phyloP scores from a whole-genome alignment of 1,140 invertebrate species.

The Drosophila sturtevanti region DNA sequence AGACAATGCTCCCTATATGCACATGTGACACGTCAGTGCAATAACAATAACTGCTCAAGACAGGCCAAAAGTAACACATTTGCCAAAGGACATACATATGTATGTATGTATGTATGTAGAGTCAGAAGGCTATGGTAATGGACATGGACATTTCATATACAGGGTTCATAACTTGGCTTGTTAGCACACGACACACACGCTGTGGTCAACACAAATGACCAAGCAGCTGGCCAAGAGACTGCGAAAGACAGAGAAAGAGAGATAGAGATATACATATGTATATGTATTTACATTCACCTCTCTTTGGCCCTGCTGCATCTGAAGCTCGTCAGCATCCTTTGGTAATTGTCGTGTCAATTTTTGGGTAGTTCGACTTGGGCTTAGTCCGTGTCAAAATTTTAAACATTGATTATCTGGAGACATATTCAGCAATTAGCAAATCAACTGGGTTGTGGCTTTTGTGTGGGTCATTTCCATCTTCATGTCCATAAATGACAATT shows the following conservation, averaged over 20 bases:
- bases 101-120: no score
- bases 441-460: slow-evolving; percentile 73
- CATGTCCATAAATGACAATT: slow-evolving; percentile 67
- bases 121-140: slow-evolving; percentile 34
- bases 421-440: slow-evolving; percentile 83
- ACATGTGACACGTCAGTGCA: slow-evolving; percentile 63
- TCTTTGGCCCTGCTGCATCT: background rate
- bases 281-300: no score
- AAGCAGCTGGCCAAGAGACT: slow-evolving; percentile 46
- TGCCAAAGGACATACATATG: slow-evolving; percentile 41
- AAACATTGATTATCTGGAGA: slow-evolving; percentile 83
- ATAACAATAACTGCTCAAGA: slow-evolving; percentile 80
- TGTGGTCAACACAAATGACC: slow-evolving; percentile 76
- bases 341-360: slow-evolving; percentile 79
- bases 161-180: slow-evolving; percentile 56
- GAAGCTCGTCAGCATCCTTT: slow-evolving; percentile 2
- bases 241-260: background rate
- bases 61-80: slow-evolving; percentile 80
- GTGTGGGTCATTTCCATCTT: slow-evolving; percentile 6
- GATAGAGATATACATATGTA: no score
- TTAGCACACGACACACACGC: slow-evolving; percentile 76
- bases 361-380: slow-evolving; percentile 38
- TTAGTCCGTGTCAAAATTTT: slow-evolving; percentile 71
- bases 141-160: slow-evolving; percentile 34
- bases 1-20: slow-evolving; percentile 22